Base-by-base conservation (phyloP, 2,888 invertebrate species). In the Orthonychiurus folsomi region DNA sequence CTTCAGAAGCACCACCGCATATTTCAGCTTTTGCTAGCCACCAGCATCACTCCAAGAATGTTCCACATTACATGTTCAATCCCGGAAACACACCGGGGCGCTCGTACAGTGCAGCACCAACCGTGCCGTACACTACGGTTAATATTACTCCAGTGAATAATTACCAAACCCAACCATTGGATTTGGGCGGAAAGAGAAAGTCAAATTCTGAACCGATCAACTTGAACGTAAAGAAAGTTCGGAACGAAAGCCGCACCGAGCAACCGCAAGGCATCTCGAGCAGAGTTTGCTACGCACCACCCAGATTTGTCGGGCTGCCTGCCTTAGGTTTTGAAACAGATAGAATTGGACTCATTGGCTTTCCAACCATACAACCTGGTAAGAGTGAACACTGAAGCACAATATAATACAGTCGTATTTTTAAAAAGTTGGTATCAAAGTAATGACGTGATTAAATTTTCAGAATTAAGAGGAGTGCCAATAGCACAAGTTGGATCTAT, bases 161-260 rank as follows among this genome's bases (percentile, higher is more conserved):
- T 59, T 84, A 85, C 74, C 88, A 89, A 77, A 86, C 86, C 63
- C 88, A 88, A 75, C 89, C 89, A 15, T 79, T 89, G 37, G 88
- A 89, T 76, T 82, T 89, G 62, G 88, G 88, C 48, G 83, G 72
- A 2, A 69, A 70, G 57, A 64, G 73, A 20, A 73, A 74, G 56
- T 67, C 71, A 12, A 66, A 70, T 1, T 61, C 66, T 3, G 66
- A 64, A 55, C 27, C 50, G 28, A 3, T 37, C 2, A n/a, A 37
- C 24, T 57, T 63, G 48, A 56, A 63, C 5, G 47, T 60, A 2
- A 63, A 63, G 57, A 63, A 53, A 56, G 37, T 56, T n/a, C 59
- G 52, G 47, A 60, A 56, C 52, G 60, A 63, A 9, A 27, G 54
- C 20, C 24, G 23, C 15, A 12, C 23, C 21, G 25, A 23, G 5